Conservation (phyloP, 2,888 invertebrate genomes). For the Phania funesta region DNA sequence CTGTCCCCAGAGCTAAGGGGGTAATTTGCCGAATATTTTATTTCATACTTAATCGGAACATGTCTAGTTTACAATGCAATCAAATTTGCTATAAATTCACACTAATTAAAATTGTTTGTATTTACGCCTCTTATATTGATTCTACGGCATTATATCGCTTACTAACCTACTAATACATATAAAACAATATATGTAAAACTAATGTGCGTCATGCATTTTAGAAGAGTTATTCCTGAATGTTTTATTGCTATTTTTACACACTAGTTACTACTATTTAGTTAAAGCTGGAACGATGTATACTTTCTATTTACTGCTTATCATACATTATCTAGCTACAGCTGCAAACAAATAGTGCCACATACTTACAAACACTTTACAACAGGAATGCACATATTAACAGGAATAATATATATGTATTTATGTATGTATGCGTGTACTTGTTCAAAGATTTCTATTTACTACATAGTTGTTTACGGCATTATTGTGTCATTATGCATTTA, state of each 20-base stretch:
- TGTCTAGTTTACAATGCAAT: too few species aligned
- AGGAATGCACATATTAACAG: background rate
- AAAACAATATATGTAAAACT: background rate
- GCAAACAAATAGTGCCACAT: background rate
- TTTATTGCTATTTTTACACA: constrained; percentile 48
- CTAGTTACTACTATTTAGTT: constrained; percentile 65
- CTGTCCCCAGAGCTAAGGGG: too few species aligned
- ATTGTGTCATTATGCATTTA: constrained; percentile 75
- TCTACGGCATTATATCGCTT: background rate
- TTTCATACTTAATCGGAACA: too few species aligned
- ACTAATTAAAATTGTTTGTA: too few species aligned
- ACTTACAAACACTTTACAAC: background rate
- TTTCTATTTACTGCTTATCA: background rate
- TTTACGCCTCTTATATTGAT: too few species aligned
- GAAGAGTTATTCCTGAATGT: constrained; percentile 13
- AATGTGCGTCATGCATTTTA: background rate
- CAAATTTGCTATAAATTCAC: too few species aligned
- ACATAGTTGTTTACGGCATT: constrained; percentile 65
- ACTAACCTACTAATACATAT: background rate
- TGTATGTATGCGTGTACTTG: background rate
- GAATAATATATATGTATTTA: constrained; percentile 7
- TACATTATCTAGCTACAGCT: background rate
- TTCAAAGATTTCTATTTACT: constrained; percentile 38
- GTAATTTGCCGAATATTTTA: too few species aligned
- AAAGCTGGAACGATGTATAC: constrained; percentile 39